phyloP scores from a whole-genome alignment of 2,113 vertebrate genomes.

The Laterallus jamaicensis region DNA sequence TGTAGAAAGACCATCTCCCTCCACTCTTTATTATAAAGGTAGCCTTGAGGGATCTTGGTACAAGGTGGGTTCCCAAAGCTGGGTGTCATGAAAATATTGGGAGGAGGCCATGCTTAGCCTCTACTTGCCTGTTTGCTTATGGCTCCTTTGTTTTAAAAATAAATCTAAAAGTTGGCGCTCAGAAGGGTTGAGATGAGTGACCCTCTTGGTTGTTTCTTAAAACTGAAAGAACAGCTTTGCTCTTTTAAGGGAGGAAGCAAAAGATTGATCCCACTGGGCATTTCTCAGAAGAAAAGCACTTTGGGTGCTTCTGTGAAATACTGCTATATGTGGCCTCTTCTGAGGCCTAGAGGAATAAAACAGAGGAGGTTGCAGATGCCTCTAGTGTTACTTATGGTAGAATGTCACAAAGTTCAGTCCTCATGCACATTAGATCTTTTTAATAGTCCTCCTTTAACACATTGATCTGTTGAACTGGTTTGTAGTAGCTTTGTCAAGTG shows the following conservation, averaged over 20 bases:
- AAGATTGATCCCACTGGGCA: neutral
- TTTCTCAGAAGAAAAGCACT: neutral
- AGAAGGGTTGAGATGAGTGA: neutral
- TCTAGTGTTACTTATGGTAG: neutral
- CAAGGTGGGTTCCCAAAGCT: neutral
- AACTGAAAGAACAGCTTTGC: neutral
- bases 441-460: neutral
- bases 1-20: rapidly evolving
- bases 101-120: neutral
- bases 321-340: neutral
- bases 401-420: neutral
- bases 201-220: neutral
- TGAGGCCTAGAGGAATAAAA: neutral
- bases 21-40: neutral
- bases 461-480: neutral
- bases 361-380: neutral
- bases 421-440: neutral
- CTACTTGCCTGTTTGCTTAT: neutral
- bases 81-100: neutral
- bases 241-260: neutral
- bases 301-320: neutral
- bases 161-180: neutral
- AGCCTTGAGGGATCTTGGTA: neutral
- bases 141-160: neutral
- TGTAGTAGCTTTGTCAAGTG: neutral